These are phyloP conservation scores for Celastrina argiolus DNA, from an alignment of 2,888 invertebrate genomes.

Conservation along the genomic window DNA sequence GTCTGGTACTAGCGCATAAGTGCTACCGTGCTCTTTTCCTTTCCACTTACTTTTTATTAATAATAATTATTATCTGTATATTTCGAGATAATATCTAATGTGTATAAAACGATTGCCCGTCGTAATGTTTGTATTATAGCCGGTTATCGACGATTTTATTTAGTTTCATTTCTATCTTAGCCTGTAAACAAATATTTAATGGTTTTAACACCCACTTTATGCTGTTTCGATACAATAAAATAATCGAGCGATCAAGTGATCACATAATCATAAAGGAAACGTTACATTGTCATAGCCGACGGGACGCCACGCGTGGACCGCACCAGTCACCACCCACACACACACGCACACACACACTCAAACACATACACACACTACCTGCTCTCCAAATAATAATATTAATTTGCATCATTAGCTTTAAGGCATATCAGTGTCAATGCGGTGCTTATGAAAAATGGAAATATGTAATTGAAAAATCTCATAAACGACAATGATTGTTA, in stretches of 20 bases:
- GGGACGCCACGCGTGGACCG: too few species aligned
- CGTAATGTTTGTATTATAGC: slow-evolving; percentile 4
- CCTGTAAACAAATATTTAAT: slow-evolving; percentile 14
- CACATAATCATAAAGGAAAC: slow-evolving; percentile 2
- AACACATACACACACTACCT: background rate
- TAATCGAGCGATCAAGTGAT: slow-evolving; percentile 5
- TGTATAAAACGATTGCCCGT: slow-evolving; percentile 1
- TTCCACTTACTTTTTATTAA: background rate
- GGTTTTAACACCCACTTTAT: slow-evolving; percentile 10
- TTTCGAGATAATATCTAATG: background rate
- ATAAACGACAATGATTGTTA: background rate
- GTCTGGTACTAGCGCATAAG: too few species aligned
- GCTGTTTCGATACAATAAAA: slow-evolving; percentile 11
- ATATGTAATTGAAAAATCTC: slow-evolving; percentile 9
- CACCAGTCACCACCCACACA: too few species aligned
- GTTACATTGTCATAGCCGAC: background rate
- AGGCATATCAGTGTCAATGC: background rate
- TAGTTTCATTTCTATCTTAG: slow-evolving; percentile 10
- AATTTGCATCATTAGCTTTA: background rate
- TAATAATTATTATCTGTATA: background rate
- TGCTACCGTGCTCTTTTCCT: too few species aligned
- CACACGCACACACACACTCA: too few species aligned
- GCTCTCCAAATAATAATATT: background rate
- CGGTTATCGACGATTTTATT: slow-evolving; percentile 17
- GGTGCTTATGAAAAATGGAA: slow-evolving; percentile 1